Evolutionary conservation across 2,888 invertebrate species (phyloP), one percentile per base, ranked within the genome.

Genomic region (Megalurothrips usitatus): DNA sequence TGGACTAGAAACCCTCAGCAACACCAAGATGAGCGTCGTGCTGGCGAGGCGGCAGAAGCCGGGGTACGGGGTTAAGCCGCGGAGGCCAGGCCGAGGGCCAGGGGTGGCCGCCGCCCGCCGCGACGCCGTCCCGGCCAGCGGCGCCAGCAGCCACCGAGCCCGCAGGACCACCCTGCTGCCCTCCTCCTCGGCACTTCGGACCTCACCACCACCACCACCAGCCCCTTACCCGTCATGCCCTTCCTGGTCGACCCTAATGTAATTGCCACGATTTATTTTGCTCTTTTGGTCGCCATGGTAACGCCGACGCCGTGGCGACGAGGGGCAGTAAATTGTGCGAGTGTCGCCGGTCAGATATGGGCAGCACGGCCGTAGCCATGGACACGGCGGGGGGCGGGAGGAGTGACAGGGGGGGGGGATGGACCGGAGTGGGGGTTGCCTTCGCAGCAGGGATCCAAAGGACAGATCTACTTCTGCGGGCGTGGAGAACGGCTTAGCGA

Each of bases 221-320:
- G 23, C 68, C 68, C n/a, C 68, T 11, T 9, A 23, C 68, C 12
- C 23, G 26, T 43, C 58, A 4, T 19, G 58, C 10, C 68, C 68
- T 23, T 26, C 68, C 68, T 26, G 68, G 68, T 26, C 68, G 68
- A 23, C 68, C 68, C 68, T 75, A 75, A 75, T 75, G 68, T 75
- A 75, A 75, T 75, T 75, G 68, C 68, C 68, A 75, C 68, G 68
- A 75, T 75, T 75, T 75, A 75, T 75, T 75, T 75, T 26, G 68
- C 68, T 75, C 26, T 75, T 75, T 75, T 26, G 68, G 68, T 75
- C 26, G 68, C 68, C 68, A 75, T 75, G 68, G 68, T 12, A 26
- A 75, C 68, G 23, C 23, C 68, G 26, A 26, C 26, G 68, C 23
- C 68, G 26, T 26, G 68, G 26, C 23, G 58, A 58, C 23, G 68